phyloP scores from a whole-genome alignment of 2,888 invertebrate genomes.

The Eumacrocentrus americanus region DNA sequence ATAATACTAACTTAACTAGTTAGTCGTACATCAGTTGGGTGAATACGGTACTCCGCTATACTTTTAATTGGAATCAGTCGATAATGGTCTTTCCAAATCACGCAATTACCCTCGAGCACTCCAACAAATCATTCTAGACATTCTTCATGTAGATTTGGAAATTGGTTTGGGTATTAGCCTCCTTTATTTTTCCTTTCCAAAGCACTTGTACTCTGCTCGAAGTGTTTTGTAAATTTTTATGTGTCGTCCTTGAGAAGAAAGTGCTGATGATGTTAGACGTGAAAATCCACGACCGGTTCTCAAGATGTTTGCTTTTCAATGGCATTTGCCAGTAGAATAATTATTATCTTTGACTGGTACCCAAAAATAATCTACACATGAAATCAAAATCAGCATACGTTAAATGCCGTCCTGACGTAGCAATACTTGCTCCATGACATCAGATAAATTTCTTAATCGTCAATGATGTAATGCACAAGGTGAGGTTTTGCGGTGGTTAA shows the following conservation, averaged over 20 bases:
- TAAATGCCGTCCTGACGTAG: not conserved
- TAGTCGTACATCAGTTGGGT: conserved; percentile 27
- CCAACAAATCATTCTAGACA: too few species aligned
- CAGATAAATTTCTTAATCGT: conserved; percentile 15
- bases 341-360: not conserved
- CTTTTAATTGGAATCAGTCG: not conserved
- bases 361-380: conserved; percentile 6
- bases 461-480: conserved; percentile 18
- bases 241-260: not conserved
- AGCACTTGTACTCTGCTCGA: not conserved
- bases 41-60: not conserved
- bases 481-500: not conserved
- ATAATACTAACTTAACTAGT: conserved; percentile 24
- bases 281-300: conserved; percentile 5
- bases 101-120: too few species aligned
- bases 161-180: too few species aligned
- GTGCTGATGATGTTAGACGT: not conserved
- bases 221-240: conserved; percentile 1
- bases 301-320: conserved; percentile 18
- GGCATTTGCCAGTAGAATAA: too few species aligned
- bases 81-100: not conserved
- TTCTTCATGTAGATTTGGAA: too few species aligned
- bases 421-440: conserved; percentile 23
- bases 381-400: not conserved
- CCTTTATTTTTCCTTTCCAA: not conserved